A percentile compares a stretch with the other conserved stretches of the same genome.
phyloP scores from a whole-genome alignment of 2,888 invertebrate species.

The Cosmia pyralina region DNA sequence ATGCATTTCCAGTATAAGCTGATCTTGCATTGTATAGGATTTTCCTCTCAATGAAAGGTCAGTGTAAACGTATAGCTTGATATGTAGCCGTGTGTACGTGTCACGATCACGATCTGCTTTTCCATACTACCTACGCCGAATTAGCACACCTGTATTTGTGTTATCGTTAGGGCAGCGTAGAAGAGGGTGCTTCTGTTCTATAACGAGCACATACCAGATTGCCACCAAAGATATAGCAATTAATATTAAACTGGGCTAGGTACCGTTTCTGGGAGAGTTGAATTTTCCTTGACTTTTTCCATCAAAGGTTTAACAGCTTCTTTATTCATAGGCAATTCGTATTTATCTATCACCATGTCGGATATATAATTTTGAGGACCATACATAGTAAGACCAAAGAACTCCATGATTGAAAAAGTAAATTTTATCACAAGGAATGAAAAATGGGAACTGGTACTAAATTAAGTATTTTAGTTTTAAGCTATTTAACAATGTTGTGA shows the following conservation, averaged over 20 bases:
- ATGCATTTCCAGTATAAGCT: no score
- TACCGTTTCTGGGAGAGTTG: constrained; percentile 76
- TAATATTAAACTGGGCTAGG: constrained; percentile 1
- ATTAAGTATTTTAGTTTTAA: neutral
- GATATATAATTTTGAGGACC: constrained; percentile 87
- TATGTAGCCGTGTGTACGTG: neutral
- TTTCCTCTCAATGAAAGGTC: no score
- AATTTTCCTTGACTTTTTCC: constrained; percentile 75
- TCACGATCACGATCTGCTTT: neutral
- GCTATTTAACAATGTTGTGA: no score
- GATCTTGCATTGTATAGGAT: no score
- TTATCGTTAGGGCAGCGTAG: no score
- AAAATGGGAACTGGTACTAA: neutral
- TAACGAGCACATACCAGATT: neutral
- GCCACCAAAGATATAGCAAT: neutral
- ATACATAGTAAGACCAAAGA: constrained; percentile 87
- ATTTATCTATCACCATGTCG: constrained; percentile 84
- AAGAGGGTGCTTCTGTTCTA: neutral
- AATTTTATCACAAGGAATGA: neutral
- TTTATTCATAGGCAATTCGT: constrained; percentile 83
- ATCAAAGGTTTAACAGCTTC: constrained; percentile 79
- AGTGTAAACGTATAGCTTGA: no score
- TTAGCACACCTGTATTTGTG: no score
- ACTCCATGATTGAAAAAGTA: constrained; percentile 81
- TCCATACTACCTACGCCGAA: neutral